Percentiles rank a stretch among this genome's conserved stretches.
These are phyloP conservation scores for Aphis craccivora DNA, from an alignment of 1,140 invertebrate genomes.

Conservation along the genomic window DNA sequence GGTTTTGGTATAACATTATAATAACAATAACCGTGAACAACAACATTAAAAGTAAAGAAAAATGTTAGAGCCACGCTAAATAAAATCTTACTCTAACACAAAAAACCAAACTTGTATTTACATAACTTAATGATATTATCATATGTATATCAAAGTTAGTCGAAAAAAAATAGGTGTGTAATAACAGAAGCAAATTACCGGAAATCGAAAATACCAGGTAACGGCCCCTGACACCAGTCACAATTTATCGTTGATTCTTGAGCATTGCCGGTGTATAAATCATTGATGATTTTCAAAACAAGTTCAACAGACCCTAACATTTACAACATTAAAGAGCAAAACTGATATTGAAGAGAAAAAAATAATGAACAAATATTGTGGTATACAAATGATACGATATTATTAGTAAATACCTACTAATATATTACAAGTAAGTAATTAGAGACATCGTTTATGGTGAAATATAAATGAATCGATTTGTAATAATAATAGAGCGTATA, in stretches of 20 bases:
- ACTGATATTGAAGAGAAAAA: background rate
- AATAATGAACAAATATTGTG: background rate
- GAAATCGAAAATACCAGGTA: constrained; percentile 40
- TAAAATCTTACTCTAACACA: background rate
- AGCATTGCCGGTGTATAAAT: background rate
- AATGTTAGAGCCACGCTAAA: background rate
- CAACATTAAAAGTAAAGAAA: background rate
- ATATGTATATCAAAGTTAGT: background rate
- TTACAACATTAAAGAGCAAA: background rate
- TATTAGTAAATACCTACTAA: too few relatives aligned
- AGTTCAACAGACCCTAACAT: background rate
- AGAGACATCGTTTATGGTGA: background rate
- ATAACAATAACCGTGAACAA: background rate
- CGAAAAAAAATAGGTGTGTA: background rate
- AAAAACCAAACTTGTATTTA: background rate
- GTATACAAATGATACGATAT: background rate
- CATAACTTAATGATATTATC: background rate
- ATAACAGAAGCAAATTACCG: constrained; percentile 31
- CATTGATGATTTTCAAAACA: background rate
- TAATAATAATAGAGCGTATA: background rate
- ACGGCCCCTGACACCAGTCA: constrained; percentile 30
- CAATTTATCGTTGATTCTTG: constrained; percentile 35
- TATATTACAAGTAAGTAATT: background rate
- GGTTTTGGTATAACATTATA: background rate
- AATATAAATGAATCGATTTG: background rate